Evolutionary conservation across 2,113 vertebrate genomes (phyloP).

Genomic region (Xyliphius kryptos): DNA sequence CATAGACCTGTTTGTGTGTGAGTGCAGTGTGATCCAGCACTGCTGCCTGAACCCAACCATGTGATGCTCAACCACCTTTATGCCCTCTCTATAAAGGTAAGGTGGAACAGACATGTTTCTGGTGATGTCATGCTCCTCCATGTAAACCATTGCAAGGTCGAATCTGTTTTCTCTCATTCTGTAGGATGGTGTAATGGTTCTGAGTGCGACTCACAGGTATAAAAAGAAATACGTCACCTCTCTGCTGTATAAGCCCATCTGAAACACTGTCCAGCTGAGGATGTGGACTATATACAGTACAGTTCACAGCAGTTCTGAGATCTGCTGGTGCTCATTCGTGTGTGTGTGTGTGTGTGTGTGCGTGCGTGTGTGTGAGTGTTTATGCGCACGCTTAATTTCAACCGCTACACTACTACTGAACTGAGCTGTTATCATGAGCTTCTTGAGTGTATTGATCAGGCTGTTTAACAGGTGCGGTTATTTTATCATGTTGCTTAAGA

Average conservation of each 20-base stretch:
- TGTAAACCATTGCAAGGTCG: conserved; percentile 42
- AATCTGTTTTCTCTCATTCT: conserved; percentile 38
- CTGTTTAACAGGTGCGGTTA: background rate
- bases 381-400: background rate
- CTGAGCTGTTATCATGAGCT: no score
- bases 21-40: conserved; percentile 87
- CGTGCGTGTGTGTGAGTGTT: background rate
- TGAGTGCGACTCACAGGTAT: conserved; percentile 93
- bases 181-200: conserved; percentile 94
- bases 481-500: no score
- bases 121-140: no score
- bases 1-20: background rate
- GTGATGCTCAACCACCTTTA: conserved; percentile 98
- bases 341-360: conserved; percentile 6
- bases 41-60: conserved; percentile 94
- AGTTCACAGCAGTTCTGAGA: conserved; percentile 42
- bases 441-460: no score
- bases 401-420: conserved; percentile 3
- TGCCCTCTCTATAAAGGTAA: conserved; percentile 93
- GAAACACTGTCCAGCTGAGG: conserved; percentile 36
- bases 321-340: conserved; percentile 1
- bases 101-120: background rate
- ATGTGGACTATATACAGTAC: conserved; percentile 49
- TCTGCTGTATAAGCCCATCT: conserved; percentile 75
- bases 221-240: conserved; percentile 98